A percentile compares a stretch with the other conserved stretches of the same genome.
phyloP scores from a whole-genome alignment of 2,113 vertebrate genomes.

The Pelecanoides urinatrix region DNA sequence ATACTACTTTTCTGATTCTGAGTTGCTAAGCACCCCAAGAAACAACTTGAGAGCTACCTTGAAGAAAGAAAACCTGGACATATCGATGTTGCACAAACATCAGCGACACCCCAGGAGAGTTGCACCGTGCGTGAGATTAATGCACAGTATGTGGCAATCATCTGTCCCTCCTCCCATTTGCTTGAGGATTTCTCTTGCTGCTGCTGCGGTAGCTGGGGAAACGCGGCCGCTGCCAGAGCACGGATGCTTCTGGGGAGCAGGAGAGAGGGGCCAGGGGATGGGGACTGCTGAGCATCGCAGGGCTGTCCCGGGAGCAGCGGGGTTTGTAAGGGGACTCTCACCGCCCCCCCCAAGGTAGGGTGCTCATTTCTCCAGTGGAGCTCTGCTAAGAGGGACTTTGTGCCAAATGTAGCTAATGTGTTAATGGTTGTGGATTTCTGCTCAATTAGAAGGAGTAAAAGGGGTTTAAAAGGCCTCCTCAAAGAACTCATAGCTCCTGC shows the following conservation, averaged over 20 bases:
- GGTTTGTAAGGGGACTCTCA: no score
- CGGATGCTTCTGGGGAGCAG: not conserved
- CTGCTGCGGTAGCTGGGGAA: not conserved
- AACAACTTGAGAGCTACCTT: not conserved
- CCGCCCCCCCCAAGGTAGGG: not conserved
- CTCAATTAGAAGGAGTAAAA: not conserved
- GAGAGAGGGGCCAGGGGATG: not conserved
- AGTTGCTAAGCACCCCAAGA: not conserved
- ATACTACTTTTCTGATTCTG: not conserved
- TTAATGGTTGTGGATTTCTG: not conserved
- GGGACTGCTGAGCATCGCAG: not conserved
- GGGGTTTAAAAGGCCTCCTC: not conserved
- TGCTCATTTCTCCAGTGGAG: not conserved
- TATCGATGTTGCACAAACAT: not conserved
- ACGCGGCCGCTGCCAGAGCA: rapidly evolving
- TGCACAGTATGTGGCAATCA: rapidly evolving
- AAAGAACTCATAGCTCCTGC: not conserved
- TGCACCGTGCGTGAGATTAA: not conserved
- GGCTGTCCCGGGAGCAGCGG: not conserved
- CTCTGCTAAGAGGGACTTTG: not conserved
- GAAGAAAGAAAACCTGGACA: not conserved
- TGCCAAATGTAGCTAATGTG: not conserved
- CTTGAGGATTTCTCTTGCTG: not conserved
- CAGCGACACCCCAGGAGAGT: not conserved
- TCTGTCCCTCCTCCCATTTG: not conserved